Conservation (phyloP, 2,113 vertebrate genomes). For the Ictalurus furcatus region DNA sequence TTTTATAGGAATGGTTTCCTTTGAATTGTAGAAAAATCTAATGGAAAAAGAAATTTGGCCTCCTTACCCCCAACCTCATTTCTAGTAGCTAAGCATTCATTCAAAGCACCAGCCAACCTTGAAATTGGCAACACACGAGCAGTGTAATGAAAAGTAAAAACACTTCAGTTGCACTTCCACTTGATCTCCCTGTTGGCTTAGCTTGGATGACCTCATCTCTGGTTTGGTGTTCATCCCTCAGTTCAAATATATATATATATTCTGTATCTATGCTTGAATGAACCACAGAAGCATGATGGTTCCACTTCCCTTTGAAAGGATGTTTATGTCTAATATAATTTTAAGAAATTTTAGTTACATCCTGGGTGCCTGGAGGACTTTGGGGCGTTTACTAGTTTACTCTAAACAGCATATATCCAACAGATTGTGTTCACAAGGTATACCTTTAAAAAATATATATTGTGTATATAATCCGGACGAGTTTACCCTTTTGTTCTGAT, state of each 20-base stretch:
- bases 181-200: conserved; percentile 6
- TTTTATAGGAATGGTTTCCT: background rate
- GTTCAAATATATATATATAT: background rate
- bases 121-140: conserved; percentile 43
- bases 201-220: conserved; percentile 18
- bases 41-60: background rate
- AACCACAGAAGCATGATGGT: background rate
- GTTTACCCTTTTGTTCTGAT: background rate
- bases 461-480: no score
- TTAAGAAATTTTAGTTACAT: background rate
- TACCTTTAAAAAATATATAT: background rate
- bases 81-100: conserved; percentile 23
- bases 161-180: conserved; percentile 17
- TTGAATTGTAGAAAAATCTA: background rate
- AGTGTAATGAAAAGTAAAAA: conserved; percentile 13
- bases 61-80: conserved; percentile 17
- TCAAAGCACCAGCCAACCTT: conserved; percentile 32
- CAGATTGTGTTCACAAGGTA: background rate
- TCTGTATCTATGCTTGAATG: background rate
- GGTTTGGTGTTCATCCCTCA: background rate
- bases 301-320: background rate
- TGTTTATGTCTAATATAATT: background rate
- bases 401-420: background rate
- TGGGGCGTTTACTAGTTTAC: background rate
- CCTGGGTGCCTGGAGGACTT: background rate